These are phyloP conservation scores for Synanthedon tipuliformis DNA, from an alignment of 2,888 invertebrate genomes.

Conservation along the genomic window DNA sequence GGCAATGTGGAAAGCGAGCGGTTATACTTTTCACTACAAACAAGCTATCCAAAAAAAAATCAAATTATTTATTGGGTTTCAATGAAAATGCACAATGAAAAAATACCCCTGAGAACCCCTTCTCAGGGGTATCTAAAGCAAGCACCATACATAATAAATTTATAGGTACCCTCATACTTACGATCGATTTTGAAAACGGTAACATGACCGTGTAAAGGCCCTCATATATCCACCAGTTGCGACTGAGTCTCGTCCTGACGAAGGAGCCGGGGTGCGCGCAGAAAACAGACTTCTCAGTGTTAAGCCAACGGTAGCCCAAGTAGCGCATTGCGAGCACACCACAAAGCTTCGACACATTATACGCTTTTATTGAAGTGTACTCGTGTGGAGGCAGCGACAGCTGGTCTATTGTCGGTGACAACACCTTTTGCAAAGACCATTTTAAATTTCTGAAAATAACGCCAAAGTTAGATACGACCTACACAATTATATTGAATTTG, in stretches of 20 bases:
- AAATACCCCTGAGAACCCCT: too few species aligned
- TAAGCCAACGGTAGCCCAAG: conserved; percentile 77
- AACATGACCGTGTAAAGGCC: conserved; percentile 79
- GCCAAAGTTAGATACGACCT: too few species aligned
- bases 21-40: too few species aligned
- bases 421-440: conserved; percentile 28
- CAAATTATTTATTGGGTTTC: too few species aligned
- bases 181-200: conserved; percentile 93
- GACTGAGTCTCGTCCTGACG: conserved; percentile 79
- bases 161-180: conserved; percentile 48
- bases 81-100: too few species aligned
- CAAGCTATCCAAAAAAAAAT: too few species aligned
- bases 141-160: neutral
- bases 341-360: conserved; percentile 91
- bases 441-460: conserved; percentile 33
- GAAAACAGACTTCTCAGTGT: conserved; percentile 78
- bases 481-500: too few species aligned
- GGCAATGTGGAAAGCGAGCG: too few species aligned
- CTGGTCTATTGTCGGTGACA: conserved; percentile 60
- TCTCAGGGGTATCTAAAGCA: too few species aligned
- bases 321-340: conserved; percentile 74
- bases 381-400: conserved; percentile 78
- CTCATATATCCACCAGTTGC: conserved; percentile 88
- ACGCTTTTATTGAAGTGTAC: conserved; percentile 86
- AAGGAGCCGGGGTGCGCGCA: conserved; percentile 92